phyloP scores from a whole-genome alignment of 2,888 invertebrate genomes.

The Ormyrus rosae region DNA sequence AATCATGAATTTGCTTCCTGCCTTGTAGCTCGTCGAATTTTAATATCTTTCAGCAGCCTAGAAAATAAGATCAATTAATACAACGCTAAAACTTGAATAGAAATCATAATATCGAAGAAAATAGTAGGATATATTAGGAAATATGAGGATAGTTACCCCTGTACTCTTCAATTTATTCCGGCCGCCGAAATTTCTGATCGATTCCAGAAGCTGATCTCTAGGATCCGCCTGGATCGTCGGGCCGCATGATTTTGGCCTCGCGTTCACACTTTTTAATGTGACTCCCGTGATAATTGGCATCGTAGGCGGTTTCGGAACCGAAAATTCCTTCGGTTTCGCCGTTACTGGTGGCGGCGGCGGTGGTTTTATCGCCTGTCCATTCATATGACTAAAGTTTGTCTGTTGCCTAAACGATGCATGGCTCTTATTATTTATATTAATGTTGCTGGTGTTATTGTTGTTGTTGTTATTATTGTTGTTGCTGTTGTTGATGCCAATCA shows the following conservation, averaged over 20 bases:
- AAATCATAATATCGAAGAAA: too few relatives aligned
- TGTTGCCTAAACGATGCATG: neutral
- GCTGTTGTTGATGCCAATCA: constrained; percentile 64
- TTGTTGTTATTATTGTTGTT: neutral
- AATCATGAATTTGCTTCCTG: constrained; percentile 22
- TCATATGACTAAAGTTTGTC: constrained; percentile 29
- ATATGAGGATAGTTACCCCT: constrained; percentile 33
- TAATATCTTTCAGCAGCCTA: constrained; percentile 41
- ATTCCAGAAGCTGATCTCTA: constrained; percentile 82
- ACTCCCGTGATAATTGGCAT: constrained; percentile 74
- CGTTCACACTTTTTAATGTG: constrained; percentile 68
- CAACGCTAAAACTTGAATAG: too few relatives aligned
- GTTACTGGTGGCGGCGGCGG: neutral
- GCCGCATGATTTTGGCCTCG: constrained; percentile 64
- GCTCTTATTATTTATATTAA: constrained; percentile 17
- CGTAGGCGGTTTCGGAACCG: constrained; percentile 66
- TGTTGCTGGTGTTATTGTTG: constrained; percentile 59
- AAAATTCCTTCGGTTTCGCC: constrained; percentile 22
- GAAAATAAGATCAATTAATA: neutral
- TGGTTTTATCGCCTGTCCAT: constrained; percentile 13
- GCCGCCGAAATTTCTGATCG: constrained; percentile 82
- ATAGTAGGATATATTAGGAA: too few relatives aligned
- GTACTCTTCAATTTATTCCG: constrained; percentile 68
- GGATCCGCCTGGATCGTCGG: constrained; percentile 76
- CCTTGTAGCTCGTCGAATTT: constrained; percentile 20